Conservation (phyloP, 2,113 vertebrate genomes). For the Neolamprologus ventralis region DNA sequence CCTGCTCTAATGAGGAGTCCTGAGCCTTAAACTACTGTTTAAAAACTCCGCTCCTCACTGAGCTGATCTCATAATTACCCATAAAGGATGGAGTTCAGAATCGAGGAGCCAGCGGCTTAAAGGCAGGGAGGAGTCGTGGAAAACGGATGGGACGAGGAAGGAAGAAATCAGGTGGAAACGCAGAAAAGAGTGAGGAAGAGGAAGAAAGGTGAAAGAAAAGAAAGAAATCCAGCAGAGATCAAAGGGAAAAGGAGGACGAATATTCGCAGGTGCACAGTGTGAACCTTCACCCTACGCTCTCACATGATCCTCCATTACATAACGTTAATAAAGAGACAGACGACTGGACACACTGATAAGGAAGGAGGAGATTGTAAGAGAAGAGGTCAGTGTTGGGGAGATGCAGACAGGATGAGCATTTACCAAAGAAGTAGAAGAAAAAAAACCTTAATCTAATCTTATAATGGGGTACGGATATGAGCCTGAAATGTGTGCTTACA, state of each 20-base stretch:
- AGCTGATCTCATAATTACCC: conserved; percentile 57
- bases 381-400: background rate
- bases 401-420: background rate
- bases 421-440: fast-evolving
- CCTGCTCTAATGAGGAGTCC: conserved; percentile 5
- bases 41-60: conserved; percentile 25
- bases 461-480: background rate
- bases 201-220: background rate
- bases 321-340: background rate
- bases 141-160: background rate
- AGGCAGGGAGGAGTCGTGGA: conserved; percentile 33
- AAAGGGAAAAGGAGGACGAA: conserved; percentile 27
- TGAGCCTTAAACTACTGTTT: conserved; percentile 49
- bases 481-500: background rate
- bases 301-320: conserved; percentile 47
- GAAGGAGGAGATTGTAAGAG: background rate
- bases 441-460: background rate
- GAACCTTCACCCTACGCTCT: conserved; percentile 36
- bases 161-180: conserved; percentile 28
- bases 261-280: conserved; percentile 23
- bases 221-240: conserved; percentile 30
- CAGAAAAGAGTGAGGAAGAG: background rate
- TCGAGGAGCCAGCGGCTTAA: conserved; percentile 41
- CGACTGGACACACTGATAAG: background rate
- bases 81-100: conserved; percentile 36